phyloP scores from a whole-genome alignment of 92 coral and sea anemone genomes.

The Heteractis magnifica region DNA sequence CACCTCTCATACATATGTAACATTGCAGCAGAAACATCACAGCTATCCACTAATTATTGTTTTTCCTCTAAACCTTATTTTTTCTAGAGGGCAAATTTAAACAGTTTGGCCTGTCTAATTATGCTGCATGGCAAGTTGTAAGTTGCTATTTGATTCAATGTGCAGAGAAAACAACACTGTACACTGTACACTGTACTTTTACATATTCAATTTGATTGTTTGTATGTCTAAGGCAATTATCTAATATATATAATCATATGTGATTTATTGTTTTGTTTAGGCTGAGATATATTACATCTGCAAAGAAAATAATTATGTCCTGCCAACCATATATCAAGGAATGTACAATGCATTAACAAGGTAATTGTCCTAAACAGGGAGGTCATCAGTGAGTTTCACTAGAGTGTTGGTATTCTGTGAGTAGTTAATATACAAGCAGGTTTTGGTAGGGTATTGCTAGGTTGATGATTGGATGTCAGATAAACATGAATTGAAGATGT shows the following conservation, averaged over 20 bases:
- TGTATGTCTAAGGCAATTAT: neutral
- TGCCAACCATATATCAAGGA: slow-evolving; percentile 96
- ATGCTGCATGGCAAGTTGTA: slow-evolving; percentile 98
- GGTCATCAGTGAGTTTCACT: neutral
- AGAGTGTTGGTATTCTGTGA: too few species aligned
- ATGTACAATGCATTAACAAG: slow-evolving; percentile 90
- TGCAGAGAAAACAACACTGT: neutral
- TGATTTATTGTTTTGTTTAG: slow-evolving; percentile 32
- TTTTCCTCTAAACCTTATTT: neutral
- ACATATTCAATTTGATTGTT: neutral
- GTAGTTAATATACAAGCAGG: too few species aligned
- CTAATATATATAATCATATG: neutral
- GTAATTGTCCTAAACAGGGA: slow-evolving; percentile 22
- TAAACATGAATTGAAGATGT: too few species aligned
- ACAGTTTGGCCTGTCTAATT: slow-evolving; percentile 84
- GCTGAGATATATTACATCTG: slow-evolving; percentile 88
- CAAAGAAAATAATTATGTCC: slow-evolving; percentile 68
- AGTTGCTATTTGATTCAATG: slow-evolving; percentile 22
- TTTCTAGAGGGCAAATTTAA: slow-evolving; percentile 86
- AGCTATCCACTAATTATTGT: too few species aligned
- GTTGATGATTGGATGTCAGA: too few species aligned
- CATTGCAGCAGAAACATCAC: too few species aligned
- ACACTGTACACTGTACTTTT: too few species aligned
- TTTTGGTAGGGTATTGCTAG: too few species aligned
- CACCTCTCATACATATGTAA: too few species aligned